phyloP scores from a whole-genome alignment of 2,888 invertebrate genomes.

The Melipona bicolor region DNA sequence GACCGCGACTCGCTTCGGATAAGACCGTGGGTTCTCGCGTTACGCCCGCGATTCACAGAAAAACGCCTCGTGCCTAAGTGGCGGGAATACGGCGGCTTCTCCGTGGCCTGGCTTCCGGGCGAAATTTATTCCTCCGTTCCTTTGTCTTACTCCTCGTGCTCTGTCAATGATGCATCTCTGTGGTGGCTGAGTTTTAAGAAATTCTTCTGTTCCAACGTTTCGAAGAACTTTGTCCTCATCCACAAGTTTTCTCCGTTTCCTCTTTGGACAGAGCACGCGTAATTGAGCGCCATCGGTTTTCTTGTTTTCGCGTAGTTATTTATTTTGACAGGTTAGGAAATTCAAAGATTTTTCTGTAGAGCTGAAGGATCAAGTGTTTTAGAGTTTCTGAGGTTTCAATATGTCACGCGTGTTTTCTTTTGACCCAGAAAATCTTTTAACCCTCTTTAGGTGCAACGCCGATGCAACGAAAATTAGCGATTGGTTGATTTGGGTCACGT shows the following conservation, averaged over 20 bases:
- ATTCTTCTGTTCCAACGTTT: background rate
- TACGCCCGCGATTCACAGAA: slow-evolving; percentile 45
- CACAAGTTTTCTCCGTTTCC: background rate
- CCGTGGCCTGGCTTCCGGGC: background rate
- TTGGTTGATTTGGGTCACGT: no score
- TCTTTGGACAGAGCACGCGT: background rate
- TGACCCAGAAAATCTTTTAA: no score
- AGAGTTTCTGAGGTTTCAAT: no score
- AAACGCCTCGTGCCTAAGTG: slow-evolving; percentile 41
- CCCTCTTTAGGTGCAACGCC: no score
- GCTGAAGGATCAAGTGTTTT: no score
- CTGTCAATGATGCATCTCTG: slow-evolving; percentile 18
- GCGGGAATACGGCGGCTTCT: slow-evolving; percentile 20
- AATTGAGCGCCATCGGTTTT: background rate
- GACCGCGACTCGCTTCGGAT: slow-evolving; percentile 47
- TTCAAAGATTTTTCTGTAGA: no score
- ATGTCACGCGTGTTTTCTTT: no score
- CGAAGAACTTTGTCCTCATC: background rate
- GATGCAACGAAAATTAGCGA: no score
- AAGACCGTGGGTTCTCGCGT: slow-evolving; percentile 47
- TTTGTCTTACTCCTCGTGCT: background rate
- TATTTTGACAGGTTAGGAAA: no score
- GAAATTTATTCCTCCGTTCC: slow-evolving; percentile 29
- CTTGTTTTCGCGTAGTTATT: no score
- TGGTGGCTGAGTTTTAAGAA: background rate